Evolutionary conservation across 92 coral and sea anemone species (phyloP).

Genomic region (Umimayanthus kanabou): DNA sequence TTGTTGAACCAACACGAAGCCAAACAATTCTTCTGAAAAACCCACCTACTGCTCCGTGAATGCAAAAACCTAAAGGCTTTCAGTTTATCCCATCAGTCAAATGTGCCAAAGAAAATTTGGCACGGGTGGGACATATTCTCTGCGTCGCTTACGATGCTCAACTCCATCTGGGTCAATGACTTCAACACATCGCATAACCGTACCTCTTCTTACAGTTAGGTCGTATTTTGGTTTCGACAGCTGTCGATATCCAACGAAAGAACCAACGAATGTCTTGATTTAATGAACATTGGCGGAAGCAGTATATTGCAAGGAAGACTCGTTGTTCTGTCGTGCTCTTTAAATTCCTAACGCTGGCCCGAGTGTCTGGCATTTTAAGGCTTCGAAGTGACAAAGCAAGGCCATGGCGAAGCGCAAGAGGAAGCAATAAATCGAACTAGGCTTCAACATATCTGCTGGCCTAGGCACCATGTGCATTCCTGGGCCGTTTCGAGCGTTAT

Average conservation of each 20-base stretch:
- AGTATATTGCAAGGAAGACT: too few species aligned
- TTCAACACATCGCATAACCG: conserved; percentile 39
- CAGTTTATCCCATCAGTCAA: conserved; percentile 46
- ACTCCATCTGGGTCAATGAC: conserved; percentile 63
- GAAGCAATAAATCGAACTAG: too few species aligned
- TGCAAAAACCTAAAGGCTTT: conserved; percentile 40
- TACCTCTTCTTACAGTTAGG: background rate
- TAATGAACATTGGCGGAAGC: conserved; percentile 36
- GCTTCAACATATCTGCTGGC: too few species aligned
- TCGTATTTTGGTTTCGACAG: too few species aligned
- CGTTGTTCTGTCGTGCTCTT: too few species aligned
- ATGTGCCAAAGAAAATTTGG: conserved; percentile 43
- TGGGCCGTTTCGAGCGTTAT: too few species aligned
- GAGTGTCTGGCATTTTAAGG: too few species aligned
- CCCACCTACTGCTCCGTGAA: conserved; percentile 48
- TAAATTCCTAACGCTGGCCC: too few species aligned
- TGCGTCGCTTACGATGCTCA: conserved; percentile 41
- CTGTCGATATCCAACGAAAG: conserved; percentile 31
- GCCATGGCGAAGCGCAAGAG: too few species aligned
- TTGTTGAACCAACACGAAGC: conserved; percentile 41
- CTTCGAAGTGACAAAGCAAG: too few species aligned
- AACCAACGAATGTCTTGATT: conserved; percentile 39
- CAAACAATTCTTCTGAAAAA: conserved; percentile 45
- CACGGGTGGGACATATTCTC: conserved; percentile 43
- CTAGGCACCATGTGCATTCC: too few species aligned